phyloP scores from a whole-genome alignment of 2,797 vertebrate genomes.

The Margarornis squamiger region DNA sequence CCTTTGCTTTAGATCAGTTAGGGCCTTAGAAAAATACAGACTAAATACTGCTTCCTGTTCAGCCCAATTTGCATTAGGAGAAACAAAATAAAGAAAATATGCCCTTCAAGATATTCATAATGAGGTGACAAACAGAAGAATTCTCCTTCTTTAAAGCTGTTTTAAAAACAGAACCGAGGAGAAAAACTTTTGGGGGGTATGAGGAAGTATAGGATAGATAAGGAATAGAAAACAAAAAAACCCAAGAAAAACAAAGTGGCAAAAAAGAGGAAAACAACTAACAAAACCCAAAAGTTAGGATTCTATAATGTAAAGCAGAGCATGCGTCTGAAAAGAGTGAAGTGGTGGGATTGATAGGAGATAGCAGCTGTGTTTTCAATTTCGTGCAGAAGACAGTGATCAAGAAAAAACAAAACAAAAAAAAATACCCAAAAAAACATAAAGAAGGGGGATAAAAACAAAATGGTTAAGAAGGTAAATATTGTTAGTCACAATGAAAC shows the following conservation, averaged over 20 bases:
- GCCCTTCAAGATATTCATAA: not conserved
- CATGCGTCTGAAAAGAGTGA: not conserved
- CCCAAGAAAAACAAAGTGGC: not conserved
- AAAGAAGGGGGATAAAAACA: not conserved
- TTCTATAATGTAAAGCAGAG: not conserved
- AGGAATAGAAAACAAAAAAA: not conserved
- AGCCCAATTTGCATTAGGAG: not conserved
- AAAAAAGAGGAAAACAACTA: not conserved
- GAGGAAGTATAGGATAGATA: not conserved
- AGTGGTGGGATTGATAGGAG: not conserved
- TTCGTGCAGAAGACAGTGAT: not conserved
- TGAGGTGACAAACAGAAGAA: not conserved
- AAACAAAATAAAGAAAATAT: not conserved
- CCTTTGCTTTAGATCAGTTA: not conserved
- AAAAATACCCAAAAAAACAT: too few relatives aligned
- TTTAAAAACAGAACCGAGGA: not conserved
- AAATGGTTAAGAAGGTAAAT: not conserved
- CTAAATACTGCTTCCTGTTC: not conserved
- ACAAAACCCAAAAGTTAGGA: not conserved
- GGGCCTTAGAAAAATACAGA: not conserved
- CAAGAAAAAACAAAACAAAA: not conserved
- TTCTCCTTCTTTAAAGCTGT: not conserved
- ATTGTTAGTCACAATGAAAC: not conserved
- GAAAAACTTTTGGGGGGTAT: not conserved
- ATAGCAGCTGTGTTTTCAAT: not conserved